phyloP scores from a whole-genome alignment of 2,113 vertebrate genomes.

The Nycticorax nycticorax region DNA sequence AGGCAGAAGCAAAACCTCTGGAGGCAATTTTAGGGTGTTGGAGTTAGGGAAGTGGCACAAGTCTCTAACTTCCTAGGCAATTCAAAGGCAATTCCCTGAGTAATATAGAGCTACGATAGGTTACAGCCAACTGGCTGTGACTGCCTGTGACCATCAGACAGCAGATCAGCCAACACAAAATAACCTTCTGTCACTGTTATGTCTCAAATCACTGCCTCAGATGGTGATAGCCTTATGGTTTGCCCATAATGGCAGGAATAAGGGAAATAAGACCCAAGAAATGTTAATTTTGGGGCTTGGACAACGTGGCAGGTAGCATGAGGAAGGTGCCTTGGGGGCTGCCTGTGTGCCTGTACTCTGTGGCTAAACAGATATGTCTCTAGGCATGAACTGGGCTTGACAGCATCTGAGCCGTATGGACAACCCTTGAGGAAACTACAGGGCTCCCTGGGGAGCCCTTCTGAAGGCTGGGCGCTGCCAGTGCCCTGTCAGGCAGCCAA shows the following conservation, averaged over 20 bases:
- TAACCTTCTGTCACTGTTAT: not conserved
- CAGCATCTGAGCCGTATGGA: not conserved
- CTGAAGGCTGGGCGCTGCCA: not conserved
- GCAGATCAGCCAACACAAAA: not conserved
- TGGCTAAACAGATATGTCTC: not conserved
- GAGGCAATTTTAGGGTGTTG: not conserved
- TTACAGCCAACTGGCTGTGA: not conserved
- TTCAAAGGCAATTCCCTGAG: not conserved
- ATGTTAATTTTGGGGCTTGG: not conserved
- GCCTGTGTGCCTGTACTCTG: not conserved
- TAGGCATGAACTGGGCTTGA: not conserved
- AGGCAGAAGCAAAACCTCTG: not conserved
- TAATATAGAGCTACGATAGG: fast-evolving
- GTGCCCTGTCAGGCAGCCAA: not conserved
- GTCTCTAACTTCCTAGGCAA: not conserved
- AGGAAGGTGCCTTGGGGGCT: not conserved
- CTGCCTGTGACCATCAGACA: not conserved
- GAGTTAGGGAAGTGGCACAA: not conserved
- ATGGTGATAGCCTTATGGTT: not conserved
- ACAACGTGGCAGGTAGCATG: not conserved
- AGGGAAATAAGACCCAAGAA: not conserved
- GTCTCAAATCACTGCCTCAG: not conserved
- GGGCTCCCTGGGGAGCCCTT: not conserved
- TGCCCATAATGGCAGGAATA: not conserved
- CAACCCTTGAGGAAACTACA: not conserved